Evolutionary conservation across 2,113 vertebrate species (phyloP).

Genomic region (Hyla sarda): DNA sequence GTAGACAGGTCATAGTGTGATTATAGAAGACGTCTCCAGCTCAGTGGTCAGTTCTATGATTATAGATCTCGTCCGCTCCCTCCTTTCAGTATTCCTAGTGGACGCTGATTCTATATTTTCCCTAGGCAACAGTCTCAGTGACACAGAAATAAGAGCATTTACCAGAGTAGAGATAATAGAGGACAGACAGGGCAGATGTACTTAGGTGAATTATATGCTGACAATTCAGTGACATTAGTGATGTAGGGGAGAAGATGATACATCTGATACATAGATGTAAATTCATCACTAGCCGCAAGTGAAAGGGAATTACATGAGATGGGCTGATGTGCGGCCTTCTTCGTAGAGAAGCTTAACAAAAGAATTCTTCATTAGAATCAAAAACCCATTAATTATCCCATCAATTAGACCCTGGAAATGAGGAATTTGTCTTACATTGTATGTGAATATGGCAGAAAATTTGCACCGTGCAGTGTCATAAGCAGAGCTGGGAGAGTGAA

Average conservation of each 20-base stretch:
- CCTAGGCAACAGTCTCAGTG: slow-evolving; percentile 54
- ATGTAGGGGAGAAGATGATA: slow-evolving; percentile 77
- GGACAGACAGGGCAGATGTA: slow-evolving; percentile 73
- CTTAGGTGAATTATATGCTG: slow-evolving; percentile 80
- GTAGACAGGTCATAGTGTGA: background rate
- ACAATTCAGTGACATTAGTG: slow-evolving; percentile 80
- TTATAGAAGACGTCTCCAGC: background rate
- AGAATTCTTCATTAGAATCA: background rate
- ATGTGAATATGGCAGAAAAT: background rate
- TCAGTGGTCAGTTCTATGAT: background rate
- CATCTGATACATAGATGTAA: slow-evolving; percentile 80
- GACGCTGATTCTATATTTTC: slow-evolving; percentile 19
- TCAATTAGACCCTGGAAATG: slow-evolving; percentile 7
- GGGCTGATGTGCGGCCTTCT: slow-evolving; percentile 69
- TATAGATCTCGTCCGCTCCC: background rate
- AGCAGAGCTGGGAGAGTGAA: background rate
- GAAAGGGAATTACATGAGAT: slow-evolving; percentile 75
- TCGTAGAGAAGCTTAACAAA: slow-evolving; percentile 60
- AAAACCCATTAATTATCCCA: slow-evolving; percentile 39
- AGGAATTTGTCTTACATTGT: background rate
- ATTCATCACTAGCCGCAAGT: slow-evolving; percentile 76
- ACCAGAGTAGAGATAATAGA: slow-evolving; percentile 76
- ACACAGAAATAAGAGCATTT: slow-evolving; percentile 70
- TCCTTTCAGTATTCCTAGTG: slow-evolving; percentile 67
- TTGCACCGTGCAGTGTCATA: background rate